Evolutionary conservation across 1,140 invertebrate species (phyloP), one percentile per base, ranked within the genome.

Genomic region (Hylaeus anthracinus): DNA sequence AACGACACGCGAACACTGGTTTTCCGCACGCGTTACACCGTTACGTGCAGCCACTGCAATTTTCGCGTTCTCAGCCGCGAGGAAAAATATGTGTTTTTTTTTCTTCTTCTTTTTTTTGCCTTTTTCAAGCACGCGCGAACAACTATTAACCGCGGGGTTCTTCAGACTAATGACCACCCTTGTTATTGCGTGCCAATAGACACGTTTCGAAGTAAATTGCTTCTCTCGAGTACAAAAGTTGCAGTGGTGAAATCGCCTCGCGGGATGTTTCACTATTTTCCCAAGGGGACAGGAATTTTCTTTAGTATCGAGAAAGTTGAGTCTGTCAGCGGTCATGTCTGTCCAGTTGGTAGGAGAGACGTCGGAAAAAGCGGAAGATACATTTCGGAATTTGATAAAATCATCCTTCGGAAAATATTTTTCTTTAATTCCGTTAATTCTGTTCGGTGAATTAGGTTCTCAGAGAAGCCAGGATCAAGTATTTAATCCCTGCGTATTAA

Each of bases 151-250:
- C 12, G 12, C 12, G 39, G 3, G 58, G 39, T 43, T 43, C 41
- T 64, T 61, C 48, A 26, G 60, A 53, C 45, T 81, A 86, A 86
- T 74, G 77, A 87, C 76, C 53, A 37, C 56, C 37, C 77, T 77
- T 80, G 73, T 81, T 83, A 87, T 78, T 60, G 58, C 64, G 69
- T 48, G 56, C 48, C 14, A 2, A 56, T 55, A 53, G 26, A 61
- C 12, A 8, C 39, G 61, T 41, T 26, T 69, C 71, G 26, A 26
- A 37, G 41, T 14, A 55, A 71, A 51, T 48, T 43, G 12, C 51
- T 39, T 43, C 2, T 67, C 6, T 48, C 26, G 41, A 61, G 56
- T 63, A 56, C 58, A 64, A 79, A 56, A 78, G 74, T 82, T 53
- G 4, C 14, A 3, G 1, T 8, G 1, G 15, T 14, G 10, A 51